Evolutionary conservation across 2,113 vertebrate species (phyloP).

Genomic region (Patagioenas fasciata): DNA sequence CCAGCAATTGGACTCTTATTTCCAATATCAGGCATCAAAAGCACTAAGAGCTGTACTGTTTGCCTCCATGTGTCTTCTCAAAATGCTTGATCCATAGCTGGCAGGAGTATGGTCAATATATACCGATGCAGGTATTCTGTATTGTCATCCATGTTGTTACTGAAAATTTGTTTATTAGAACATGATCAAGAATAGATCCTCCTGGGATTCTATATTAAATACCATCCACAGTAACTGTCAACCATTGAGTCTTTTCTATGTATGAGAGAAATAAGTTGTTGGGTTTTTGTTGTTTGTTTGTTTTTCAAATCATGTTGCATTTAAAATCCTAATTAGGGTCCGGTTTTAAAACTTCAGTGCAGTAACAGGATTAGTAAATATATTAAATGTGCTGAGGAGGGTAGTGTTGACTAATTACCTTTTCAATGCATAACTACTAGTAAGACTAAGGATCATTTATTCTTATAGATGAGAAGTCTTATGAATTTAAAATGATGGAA

Average conservation of each 20-base stretch:
- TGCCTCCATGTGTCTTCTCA: background rate
- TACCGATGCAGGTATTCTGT: background rate
- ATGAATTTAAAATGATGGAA: conserved; percentile 84
- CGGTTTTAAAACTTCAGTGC: background rate
- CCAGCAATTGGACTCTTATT: background rate
- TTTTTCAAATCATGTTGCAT: background rate
- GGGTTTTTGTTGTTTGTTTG: background rate
- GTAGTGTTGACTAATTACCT: background rate
- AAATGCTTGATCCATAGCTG: background rate
- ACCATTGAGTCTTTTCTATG: background rate
- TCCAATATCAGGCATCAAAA: background rate
- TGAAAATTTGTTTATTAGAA: background rate
- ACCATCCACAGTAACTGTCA: background rate
- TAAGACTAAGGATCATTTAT: background rate
- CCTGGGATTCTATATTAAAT: background rate
- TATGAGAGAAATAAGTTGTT: background rate
- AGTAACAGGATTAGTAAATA: background rate
- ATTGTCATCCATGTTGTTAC: background rate
- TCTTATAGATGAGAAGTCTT: conserved; percentile 80
- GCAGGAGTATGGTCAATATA: background rate
- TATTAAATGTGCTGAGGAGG: background rate
- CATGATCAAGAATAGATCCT: background rate
- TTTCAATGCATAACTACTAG: background rate
- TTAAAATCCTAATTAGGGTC: background rate
- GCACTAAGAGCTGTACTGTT: background rate